These are phyloP conservation scores for Noctua janthina DNA, from an alignment of 2,888 invertebrate species.

Conservation along the genomic window DNA sequence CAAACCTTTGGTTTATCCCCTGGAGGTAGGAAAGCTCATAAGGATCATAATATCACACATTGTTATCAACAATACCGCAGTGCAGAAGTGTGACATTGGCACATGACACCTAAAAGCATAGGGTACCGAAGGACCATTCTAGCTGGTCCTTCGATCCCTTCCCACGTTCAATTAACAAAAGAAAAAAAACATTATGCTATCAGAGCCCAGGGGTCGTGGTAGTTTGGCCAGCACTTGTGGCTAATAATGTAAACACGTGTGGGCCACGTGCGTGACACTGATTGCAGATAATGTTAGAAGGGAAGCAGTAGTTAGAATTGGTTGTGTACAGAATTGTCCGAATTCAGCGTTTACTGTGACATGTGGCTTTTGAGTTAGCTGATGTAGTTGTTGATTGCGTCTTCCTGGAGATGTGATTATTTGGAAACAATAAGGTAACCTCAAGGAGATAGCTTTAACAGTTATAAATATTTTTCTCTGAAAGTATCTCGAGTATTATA, in stretches of 20 bases:
- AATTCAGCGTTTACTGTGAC: constrained; percentile 42
- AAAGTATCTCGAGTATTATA: background rate
- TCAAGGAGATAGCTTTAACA: background rate
- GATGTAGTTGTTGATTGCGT: background rate
- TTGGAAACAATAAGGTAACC: background rate
- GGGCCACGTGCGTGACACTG: constrained; percentile 68
- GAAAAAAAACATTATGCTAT: constrained; percentile 58
- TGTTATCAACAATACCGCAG: constrained; percentile 53
- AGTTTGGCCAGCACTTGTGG: constrained; percentile 61
- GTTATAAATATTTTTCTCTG: background rate
- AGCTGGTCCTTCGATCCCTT: constrained; percentile 40
- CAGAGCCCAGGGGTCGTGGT: constrained; percentile 57
- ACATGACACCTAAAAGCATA: constrained; percentile 56
- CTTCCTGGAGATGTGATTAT: background rate
- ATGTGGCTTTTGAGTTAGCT: constrained; percentile 46
- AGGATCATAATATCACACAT: constrained; percentile 50
- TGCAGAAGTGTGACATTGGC: constrained; percentile 55
- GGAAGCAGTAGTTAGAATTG: constrained; percentile 43
- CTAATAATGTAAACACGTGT: constrained; percentile 71
- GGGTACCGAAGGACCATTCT: constrained; percentile 54
- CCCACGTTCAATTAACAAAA: constrained; percentile 47
- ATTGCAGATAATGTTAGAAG: constrained; percentile 69
- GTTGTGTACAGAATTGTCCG: constrained; percentile 46
- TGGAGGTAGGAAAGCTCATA: constrained; percentile 23
- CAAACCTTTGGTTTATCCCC: constrained; percentile 1